A percentile compares a stretch with the other conserved stretches of the same genome.
Conservation (phyloP, 2,888 invertebrate genomes). For the Tridacna gigas region DNA sequence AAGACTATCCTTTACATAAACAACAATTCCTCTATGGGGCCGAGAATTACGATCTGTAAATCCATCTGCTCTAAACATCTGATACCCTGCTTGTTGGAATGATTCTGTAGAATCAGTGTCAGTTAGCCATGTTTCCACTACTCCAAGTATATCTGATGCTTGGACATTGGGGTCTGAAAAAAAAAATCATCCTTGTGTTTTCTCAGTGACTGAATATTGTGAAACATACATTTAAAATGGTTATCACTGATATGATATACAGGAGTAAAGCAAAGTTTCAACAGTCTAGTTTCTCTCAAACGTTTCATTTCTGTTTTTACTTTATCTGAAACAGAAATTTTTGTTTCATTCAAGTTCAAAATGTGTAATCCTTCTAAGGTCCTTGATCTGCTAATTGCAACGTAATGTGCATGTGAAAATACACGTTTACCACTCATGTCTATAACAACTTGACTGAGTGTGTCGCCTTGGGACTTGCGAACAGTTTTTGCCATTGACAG, state of each 20-base stretch:
- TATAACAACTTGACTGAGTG: slow-evolving; percentile 34
- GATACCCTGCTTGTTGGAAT: not conserved
- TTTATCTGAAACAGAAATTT: not conserved
- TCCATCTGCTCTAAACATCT: not conserved
- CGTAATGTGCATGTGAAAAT: slow-evolving; percentile 41
- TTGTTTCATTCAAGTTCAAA: slow-evolving; percentile 22
- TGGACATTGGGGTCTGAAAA: not conserved
- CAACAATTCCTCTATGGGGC: not conserved
- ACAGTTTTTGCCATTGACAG: slow-evolving; percentile 49
- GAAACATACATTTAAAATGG: slow-evolving; percentile 18
- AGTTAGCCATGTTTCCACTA: slow-evolving; percentile 2
- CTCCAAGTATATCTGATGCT: not conserved
- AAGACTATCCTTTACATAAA: not conserved
- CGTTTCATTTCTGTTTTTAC: slow-evolving; percentile 52
- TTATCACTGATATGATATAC: slow-evolving; percentile 9
- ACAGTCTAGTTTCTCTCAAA: slow-evolving; percentile 12
- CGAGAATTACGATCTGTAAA: no score
- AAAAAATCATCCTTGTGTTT: slow-evolving; percentile 31
- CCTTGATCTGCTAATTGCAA: slow-evolving; percentile 42
- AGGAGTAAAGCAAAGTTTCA: slow-evolving; percentile 16
- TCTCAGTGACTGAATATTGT: slow-evolving; percentile 33
- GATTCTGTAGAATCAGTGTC: not conserved
- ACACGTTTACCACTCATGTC: slow-evolving; percentile 15
- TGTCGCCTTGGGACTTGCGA: slow-evolving; percentile 52
- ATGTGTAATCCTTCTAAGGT: slow-evolving; percentile 32